Evolutionary conservation across 2,113 vertebrate species (phyloP), one percentile per base, ranked within the genome.

Genomic region (Sinocyclocheilus anophthalmus): DNA sequence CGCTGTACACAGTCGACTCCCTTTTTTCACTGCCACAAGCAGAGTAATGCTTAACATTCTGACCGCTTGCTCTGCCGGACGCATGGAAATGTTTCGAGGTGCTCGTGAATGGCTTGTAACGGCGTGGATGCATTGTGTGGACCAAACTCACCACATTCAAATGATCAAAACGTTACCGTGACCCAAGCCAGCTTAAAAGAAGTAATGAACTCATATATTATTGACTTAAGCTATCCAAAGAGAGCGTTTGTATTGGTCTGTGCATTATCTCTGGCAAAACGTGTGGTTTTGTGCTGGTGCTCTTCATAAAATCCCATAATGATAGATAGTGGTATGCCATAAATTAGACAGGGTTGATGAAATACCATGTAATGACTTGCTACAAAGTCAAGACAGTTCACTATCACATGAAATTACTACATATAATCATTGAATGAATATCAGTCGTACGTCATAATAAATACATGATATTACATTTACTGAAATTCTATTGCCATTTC

Each of bases 291-390:
- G 5, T 59, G 30, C 11, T 14, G 53, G 53, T 39, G 20, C 53
- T 79, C 1, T 30, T 65, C 59, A 67, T 45, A 39, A 24, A 65
- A 65, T 24, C n/a, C 3, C 37, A 18, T 81, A 18, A 65, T 26
- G 59, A 81, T 81, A 65, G n/a, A 81, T 26, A 65, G 7, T 30
- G 59, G n/a, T 5, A 18, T 48, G 37, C 14, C 18, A 61, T 59
- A 26, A 33, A 59, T 59, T 37, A 57, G 53, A 59, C 22, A 48
- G 39, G 79, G 39, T 81, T 81, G 59, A 67, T 26, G 79, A 81
- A 65, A 81, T 61, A 81, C 14, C 79, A 48, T 65, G 37, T 65
- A 18, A 81, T 11, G 39, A 65, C 39, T 42, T 63, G 57, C 42
- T 76, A 76, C n/a, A 48, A 50, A 50, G n/a, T 80, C 22, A 80